Base-by-base conservation (phyloP, 92 coral and sea anemone species). In the Porites lobata region DNA sequence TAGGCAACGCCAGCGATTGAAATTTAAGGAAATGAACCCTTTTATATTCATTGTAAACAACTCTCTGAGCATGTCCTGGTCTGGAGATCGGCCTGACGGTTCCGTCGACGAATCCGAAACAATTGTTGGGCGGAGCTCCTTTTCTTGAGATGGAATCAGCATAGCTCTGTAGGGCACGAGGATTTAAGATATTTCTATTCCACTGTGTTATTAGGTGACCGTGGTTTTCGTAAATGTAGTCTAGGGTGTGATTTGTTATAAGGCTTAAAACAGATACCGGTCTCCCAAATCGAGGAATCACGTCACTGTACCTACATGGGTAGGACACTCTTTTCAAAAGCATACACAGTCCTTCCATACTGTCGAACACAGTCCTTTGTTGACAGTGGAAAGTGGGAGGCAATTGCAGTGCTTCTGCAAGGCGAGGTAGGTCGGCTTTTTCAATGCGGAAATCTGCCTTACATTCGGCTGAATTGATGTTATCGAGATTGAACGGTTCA, bases 401-500 rank as follows among this genome's bases (percentile, higher is more conserved):
- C 81, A 77, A 77, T 77, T 84, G 88, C 63, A 84, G 81, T 64
- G 82, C 88, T 54, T 72, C 68, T 26, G 88, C 61, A 73, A 84
- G 87, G 77, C 90, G 77, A 26, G 29, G 29, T 1, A 26, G 29
- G 29, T 26, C 29, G 29, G 29, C 29, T 26, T 26, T 26, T 26
- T 26, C 29, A 26, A 26, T 26, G 29, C 29, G 29, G 29, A 26
- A 26, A 1, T 26, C 29, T 26, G 29, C 29, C 2, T 26, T 26
- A 26, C 29, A 1, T 26, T 26, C 29, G 29, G 29, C 29, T 26
- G 29, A 26, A 26, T 62, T 59, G 70, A 52, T 50, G 86, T 79
- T 57, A 61, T 79, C 91, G 59, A 87, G 86, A 70, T 70, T 71
- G 73, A 87, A 87, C 62, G 77, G 86, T 17, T 87, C 91, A 73